Conservation (phyloP, 2,797 vertebrate species). For the Rhinella marina region DNA sequence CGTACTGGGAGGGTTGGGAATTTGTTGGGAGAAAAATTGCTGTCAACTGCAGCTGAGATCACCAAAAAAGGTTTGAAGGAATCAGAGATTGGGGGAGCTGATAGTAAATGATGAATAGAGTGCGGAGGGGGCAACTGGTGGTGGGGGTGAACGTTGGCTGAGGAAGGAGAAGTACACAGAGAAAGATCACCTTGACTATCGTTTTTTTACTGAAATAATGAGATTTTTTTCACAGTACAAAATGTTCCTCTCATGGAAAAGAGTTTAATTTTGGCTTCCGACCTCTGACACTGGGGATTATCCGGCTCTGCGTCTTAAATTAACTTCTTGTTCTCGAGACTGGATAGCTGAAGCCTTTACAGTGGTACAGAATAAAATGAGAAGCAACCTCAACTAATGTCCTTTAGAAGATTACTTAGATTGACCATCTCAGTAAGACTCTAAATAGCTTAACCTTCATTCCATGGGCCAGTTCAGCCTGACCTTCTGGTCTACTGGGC, state of each 20-base stretch:
- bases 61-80: constrained; percentile 31
- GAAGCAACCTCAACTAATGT: background rate
- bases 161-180: background rate
- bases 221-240: constrained; percentile 19
- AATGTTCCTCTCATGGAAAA: constrained; percentile 50
- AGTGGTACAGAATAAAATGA: background rate
- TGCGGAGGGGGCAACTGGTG: background rate
- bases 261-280: constrained; percentile 47
- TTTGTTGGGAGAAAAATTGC: constrained; percentile 25
- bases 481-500: background rate
- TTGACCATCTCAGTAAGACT: background rate
- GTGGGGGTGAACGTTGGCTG: background rate
- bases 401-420: background rate
- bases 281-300: constrained; percentile 47
- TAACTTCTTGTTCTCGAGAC: constrained; percentile 33
- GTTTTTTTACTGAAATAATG: constrained; percentile 12
- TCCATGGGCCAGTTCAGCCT: background rate
- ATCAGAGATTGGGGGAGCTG: background rate
- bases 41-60: constrained; percentile 16
- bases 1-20: constrained; percentile 23
- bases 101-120: background rate
- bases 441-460: background rate
- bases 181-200: constrained; percentile 34
- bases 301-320: constrained; percentile 33
- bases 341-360: background rate